These are phyloP conservation scores for Dipodomys spectabilis DNA, from an alignment of 2,113 vertebrate genomes.

Conservation along the genomic window DNA sequence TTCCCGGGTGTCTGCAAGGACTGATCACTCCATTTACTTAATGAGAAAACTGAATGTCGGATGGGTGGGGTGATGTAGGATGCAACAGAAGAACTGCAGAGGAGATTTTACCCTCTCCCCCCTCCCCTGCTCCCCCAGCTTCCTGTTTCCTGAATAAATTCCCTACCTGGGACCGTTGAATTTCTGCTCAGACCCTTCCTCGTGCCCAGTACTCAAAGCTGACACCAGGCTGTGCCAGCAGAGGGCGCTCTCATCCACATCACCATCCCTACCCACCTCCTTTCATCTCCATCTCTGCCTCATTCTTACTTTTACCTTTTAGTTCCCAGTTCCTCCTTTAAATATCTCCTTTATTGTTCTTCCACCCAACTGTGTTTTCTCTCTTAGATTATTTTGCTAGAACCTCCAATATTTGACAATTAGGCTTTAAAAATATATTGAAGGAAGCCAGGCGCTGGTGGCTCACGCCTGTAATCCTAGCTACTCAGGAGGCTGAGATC, in stretches of 20 bases:
- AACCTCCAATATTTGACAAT: neutral
- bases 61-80: neutral
- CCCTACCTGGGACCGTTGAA: too few relatives aligned
- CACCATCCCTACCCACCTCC: rapidly evolving
- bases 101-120: neutral
- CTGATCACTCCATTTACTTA: neutral
- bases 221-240: neutral
- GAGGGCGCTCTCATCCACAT: neutral
- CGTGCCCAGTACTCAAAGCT: rapidly evolving
- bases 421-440: neutral
- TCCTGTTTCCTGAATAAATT: neutral
- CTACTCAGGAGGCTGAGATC: too few relatives aligned
- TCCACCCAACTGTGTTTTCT: neutral
- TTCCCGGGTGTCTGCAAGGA: rapidly evolving
- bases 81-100: too few relatives aligned
- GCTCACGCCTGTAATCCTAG: too few relatives aligned
- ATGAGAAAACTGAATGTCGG: neutral
- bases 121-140: too few relatives aligned
- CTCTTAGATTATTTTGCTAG: neutral
- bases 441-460: too few relatives aligned
- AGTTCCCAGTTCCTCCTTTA: neutral
- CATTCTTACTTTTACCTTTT: neutral
- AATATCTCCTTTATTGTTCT: neutral
- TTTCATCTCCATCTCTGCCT: neutral
- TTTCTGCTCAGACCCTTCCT: neutral